Percentiles rank a stretch among this genome's conserved stretches.
phyloP scores from a whole-genome alignment of 2,797 vertebrate species.

The Hemibagrus guttatus region DNA sequence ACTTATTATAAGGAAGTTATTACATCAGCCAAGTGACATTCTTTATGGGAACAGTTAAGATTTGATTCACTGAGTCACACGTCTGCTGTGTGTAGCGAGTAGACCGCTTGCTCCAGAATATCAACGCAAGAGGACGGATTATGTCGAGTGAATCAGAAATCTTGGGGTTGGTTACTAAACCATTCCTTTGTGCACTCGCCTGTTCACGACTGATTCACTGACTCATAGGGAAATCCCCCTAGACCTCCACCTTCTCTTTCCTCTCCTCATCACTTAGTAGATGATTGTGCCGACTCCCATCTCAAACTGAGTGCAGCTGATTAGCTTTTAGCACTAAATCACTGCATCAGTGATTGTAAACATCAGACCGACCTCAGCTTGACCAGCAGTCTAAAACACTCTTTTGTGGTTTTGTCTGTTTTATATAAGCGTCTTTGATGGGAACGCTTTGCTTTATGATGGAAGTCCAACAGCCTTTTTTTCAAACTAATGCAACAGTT shows the following conservation, averaged over 20 bases:
- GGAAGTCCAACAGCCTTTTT: neutral
- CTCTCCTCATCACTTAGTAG: neutral
- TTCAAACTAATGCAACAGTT: constrained; percentile 4
- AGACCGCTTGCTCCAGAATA: neutral
- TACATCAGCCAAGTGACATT: neutral
- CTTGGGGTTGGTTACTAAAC: neutral
- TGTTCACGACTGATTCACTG: neutral
- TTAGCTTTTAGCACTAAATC: constrained; percentile 8
- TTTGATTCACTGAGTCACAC: neutral
- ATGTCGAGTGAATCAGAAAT: neutral
- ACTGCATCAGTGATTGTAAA: neutral
- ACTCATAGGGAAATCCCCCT: neutral
- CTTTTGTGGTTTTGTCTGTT: neutral
- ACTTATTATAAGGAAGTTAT: neutral
- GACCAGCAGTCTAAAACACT: neutral
- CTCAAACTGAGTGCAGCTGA: constrained; percentile 4
- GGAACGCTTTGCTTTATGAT: neutral
- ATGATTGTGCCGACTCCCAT: neutral
- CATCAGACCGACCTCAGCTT: constrained; percentile 7
- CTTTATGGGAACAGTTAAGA: neutral
- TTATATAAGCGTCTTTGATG: neutral
- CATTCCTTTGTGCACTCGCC: neutral
- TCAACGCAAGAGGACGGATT: neutral
- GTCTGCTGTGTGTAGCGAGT: neutral
- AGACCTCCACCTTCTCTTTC: neutral